Base-by-base conservation (phyloP, 2,888 invertebrate genomes). In the Enchytraeus crypticus region DNA sequence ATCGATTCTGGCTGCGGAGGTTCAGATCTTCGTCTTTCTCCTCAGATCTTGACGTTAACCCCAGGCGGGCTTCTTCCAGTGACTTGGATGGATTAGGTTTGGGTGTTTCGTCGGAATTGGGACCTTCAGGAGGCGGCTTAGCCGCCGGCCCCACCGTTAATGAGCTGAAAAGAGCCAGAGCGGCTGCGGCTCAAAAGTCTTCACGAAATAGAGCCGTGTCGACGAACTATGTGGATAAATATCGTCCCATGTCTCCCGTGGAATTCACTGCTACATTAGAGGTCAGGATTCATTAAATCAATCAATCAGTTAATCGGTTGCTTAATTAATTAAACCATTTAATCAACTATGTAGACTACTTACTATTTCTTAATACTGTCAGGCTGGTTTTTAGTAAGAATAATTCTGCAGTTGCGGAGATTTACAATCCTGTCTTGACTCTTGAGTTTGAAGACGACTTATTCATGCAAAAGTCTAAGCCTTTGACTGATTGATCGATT, bases 1-100 rank as follows among this genome's bases (percentile, higher is more conserved):
- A 47, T 29, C 51, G 29, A 43, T 45, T 29, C 27, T 60, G 53
- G 53, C 34, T 59, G 46, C 43, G 51, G 18, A 23, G 62, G 23
- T 62, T 62, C 29, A 54, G 62, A 14, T 62, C 62, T 5, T 62
- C 62, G 21, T 62, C 62, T 21, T 62, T 62, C 46, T 62, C 62
- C n/a, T 62, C 62, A 23, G 62, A 62, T 33, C 53, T 62, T 8
- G 59, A 51, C 11, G 49, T 59, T 30, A 54, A 60, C 21, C 34
- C 51, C 5, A 27, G 29, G 2, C 29, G 26, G 11, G 32, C 51
- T 14, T 29, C 34, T n/a, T 49, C 26, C 29, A 29, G 57, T 18
- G 34, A 27, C 55, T 14, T 54, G 18, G 55, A 34, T 3, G 38
- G 8, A 8, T 18, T 38, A 8, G 38, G 8, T 18, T 18, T 38